Evolutionary conservation across 2,113 vertebrate genomes (phyloP).

Genomic region (Chroicocephalus ridibundus): DNA sequence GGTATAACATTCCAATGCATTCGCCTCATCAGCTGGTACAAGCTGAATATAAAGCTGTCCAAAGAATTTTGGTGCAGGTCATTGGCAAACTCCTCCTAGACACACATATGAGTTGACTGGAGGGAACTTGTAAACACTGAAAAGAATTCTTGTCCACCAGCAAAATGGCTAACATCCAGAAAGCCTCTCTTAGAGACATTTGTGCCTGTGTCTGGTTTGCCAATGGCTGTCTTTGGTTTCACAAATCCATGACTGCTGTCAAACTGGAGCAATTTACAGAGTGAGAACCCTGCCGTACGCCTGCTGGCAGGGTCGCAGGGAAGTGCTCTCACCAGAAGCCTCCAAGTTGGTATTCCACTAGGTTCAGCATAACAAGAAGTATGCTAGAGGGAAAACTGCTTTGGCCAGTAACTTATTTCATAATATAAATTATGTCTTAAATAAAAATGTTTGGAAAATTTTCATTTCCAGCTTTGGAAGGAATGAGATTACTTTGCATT

Average conservation of each 20-base stretch:
- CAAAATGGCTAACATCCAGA: neutral
- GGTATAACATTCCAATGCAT: neutral
- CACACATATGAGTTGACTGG: neutral
- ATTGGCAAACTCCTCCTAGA: neutral
- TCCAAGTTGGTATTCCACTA: neutral
- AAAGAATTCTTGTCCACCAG: neutral
- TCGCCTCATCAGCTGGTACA: constrained; percentile 18
- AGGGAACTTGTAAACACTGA: neutral
- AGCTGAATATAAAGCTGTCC: neutral
- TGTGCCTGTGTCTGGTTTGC: neutral
- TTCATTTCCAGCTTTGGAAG: neutral
- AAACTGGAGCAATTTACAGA: neutral
- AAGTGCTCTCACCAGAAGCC: neutral
- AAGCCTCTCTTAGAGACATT: neutral
- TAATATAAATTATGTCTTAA: neutral
- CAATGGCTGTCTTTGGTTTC: neutral
- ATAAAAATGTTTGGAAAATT: neutral
- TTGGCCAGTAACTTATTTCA: neutral
- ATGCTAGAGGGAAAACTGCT: neutral
- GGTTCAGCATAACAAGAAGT: neutral
- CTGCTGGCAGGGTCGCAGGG: neutral
- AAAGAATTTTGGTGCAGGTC: neutral
- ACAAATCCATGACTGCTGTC: neutral
- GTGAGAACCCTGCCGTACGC: neutral
- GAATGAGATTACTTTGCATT: neutral